These are phyloP conservation scores for Pangasius larnaudii DNA, from an alignment of 2,797 vertebrate species.

Conservation along the genomic window DNA sequence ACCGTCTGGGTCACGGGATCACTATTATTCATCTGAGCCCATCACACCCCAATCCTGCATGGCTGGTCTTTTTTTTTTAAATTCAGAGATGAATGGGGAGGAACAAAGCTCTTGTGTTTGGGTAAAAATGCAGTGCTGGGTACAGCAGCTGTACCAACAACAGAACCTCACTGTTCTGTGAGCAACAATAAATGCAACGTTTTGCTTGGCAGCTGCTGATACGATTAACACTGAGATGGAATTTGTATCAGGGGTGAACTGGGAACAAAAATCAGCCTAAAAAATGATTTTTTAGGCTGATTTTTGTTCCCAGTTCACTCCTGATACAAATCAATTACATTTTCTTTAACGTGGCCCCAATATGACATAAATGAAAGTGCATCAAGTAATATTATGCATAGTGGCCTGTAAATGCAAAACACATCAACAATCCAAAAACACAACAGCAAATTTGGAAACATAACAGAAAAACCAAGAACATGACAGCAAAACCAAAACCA, in stretches of 20 bases:
- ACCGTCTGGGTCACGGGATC: conserved; percentile 60
- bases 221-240: not conserved
- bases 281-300: not conserved
- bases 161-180: conserved; percentile 36
- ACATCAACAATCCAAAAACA: not conserved
- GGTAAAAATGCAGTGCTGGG: conserved; percentile 46
- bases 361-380: not conserved
- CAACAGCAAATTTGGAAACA: not conserved
- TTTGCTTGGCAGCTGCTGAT: conserved; percentile 14
- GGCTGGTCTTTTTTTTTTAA: not conserved
- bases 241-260: conserved; percentile 14
- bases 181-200: conserved; percentile 15
- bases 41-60: not conserved
- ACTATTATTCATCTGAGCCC: conserved; percentile 34
- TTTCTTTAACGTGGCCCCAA: not conserved
- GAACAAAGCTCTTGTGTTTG: conserved; percentile 51
- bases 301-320: no score
- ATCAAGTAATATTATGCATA: no score
- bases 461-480: not conserved
- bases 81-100: conserved; percentile 40
- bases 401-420: not conserved
- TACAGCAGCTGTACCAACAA: conserved; percentile 33
- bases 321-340: no score
- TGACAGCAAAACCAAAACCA: not conserved
- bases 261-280: not conserved